Base-by-base conservation (phyloP, 2,888 invertebrate genomes). In the Dynastes maya region DNA sequence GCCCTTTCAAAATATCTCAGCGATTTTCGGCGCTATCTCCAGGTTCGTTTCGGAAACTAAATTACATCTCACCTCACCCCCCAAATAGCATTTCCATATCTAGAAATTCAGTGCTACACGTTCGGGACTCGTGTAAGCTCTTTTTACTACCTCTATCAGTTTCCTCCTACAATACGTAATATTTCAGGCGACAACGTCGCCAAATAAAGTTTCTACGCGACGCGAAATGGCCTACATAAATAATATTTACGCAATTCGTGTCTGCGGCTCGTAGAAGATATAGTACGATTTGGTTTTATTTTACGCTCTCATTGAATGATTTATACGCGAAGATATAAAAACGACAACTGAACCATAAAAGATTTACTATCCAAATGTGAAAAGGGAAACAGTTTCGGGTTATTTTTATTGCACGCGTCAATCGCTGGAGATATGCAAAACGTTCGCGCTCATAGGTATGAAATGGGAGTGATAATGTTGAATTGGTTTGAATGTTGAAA, bases 171-270 rank as follows among this genome's bases (percentile, higher is more conserved):
- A 8, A 45, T 45, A 8, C 9, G 11, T 45, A 11, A 45, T 45
- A 45, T 45, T 45, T 45, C 45, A 45, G 45, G 45, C 45, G 45
- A 45, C 11, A 11, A 8, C 8, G 0, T 45, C 45, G 8, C 45
- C 45, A 45, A 45, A 45, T 45, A 45, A 45, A 45, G 45, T 45
- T 45, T 45, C 45, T 45, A 45, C 45, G 8, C 45, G 45, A 45
- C 45, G 45, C 11, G 45, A 45, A 45, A 45, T 45, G 45, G 45
- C 45, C 45, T 8, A 58, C 6, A 58, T 58, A 58, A 58, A 58
- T 58, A 58, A 58, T 22, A 58, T 58, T 58, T 58, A 58, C 55
- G 55, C 55, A 58, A 58, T 58, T 58, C 55, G 22, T 58, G 55
- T 22, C 22, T 58, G n/a, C 22, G n/a, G 22, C 55, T 11, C 55